Evolutionary conservation across 2,888 invertebrate genomes (phyloP), one percentile per base, ranked within the genome.

Genomic region (Orthosia gracilis): DNA sequence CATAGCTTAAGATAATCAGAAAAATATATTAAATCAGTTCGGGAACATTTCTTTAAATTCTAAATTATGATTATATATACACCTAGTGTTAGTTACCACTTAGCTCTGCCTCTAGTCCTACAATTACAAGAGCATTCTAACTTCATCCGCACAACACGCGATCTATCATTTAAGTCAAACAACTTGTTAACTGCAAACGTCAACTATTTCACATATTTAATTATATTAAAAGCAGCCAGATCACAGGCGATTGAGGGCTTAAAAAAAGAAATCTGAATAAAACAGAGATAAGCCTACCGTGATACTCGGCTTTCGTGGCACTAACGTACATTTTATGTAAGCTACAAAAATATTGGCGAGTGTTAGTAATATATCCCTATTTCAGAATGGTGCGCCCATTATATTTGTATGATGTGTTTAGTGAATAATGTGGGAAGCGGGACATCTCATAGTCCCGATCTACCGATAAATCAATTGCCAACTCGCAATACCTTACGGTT

Each of bases 391-490:
- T 73, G 83, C 86, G 85, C 87, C 89, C 90, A 85, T 88, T 90
- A 92, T 91, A 90, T 89, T 89, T 90, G 88, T 91, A 90, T 92
- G 92, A 93, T 90, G 89, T 91, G 91, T 92, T 94, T 91, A 91
- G 92, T 94, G 91, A 94, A 89, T 94, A 94, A 94, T 94, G 94
- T 90, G 90, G 88, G 89, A 89, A 89, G 89, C 88, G 93, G 92
- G 93, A 92, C 91, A 90, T 89, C 90, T 88, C 88, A 85, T 88
- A 88, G 89, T 92, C 94, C 94, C 94, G 88, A 91, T 92, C 90
- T 93, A 89, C 91, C 91, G 89, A 94, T 94, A 95, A 94, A 95
- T 95, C 94, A 94, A 92, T 92, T 92, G 93, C 91, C 90, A 90
- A 87, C 89, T 85, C 86, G 90, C 89, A 86, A 90, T 92, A 91